Base-by-base conservation (phyloP, 2,888 invertebrate genomes). In the Caradrina kadenii region DNA sequence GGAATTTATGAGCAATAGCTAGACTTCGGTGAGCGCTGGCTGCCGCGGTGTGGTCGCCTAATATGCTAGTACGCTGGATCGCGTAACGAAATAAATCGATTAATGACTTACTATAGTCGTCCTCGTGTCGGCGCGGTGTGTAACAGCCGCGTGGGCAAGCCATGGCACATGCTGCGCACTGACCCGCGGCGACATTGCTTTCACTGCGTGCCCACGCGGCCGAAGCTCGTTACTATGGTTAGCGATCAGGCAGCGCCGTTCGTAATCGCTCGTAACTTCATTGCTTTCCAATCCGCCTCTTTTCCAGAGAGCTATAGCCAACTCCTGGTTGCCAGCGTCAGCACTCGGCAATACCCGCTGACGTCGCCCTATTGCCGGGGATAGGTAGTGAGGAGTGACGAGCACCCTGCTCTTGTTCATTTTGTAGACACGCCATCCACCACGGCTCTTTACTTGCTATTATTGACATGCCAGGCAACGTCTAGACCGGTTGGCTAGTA, bases 251-350 rank as follows among this genome's bases (percentile, higher is more conserved):
- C 65, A 58, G 11, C 61, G 53, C 39, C 39, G 39, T 13, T 59
- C 73, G 77, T 75, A 82, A 82, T 70, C 62, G 66, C 45, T 55
- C 68, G 69, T 67, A 73, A 80, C 73, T 69, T 82, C 72, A 82
- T 82, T 70, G 64, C 75, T 80, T 82, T 76, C 78, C 83, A 76
- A 55, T 48, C 72, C 65, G 61, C 64, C n/a, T n/a, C n/a, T n/a
- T n/a, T 48, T 45, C 17, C 17, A 35, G 19, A 22, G 62, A 31
- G 35, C 15, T 50, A 21, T 6, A 21, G 26, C 4, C 7, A 17
- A 35, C 35, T 35, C 4, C 35, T n/a, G 35, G 35, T 35, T 35
- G 6, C 8, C 35, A 35, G 8, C 6, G 35, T 8, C 13, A 3
- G 39, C 39, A 39, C 39, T 39, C 39, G 39, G 39, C 39, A 39